A percentile compares a stretch with the other conserved stretches of the same genome.
phyloP scores from a whole-genome alignment of 1,140 invertebrate genomes.

The Dolichoris vasculosae region DNA sequence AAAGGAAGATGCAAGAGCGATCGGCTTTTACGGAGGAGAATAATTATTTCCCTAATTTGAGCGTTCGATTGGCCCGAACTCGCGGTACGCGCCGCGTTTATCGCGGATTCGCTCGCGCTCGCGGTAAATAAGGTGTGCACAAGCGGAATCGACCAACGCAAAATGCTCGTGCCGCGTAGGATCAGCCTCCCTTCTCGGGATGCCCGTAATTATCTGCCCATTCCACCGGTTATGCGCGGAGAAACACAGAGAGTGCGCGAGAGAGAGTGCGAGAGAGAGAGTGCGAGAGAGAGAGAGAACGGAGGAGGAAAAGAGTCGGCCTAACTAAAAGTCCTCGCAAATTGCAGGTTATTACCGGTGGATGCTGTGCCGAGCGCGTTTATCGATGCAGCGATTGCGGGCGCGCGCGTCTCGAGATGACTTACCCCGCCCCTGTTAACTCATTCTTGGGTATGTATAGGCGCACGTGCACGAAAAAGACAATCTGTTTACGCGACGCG shows the following conservation, averaged over 20 bases:
- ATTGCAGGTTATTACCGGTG: constrained; percentile 70
- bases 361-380: constrained; percentile 59
- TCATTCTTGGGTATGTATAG: not conserved
- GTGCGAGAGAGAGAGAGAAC: not conserved
- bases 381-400: constrained; percentile 64
- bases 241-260: not conserved
- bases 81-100: constrained; percentile 8
- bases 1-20: not conserved
- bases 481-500: not conserved
- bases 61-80: not conserved
- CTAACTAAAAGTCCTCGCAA: constrained; percentile 71
- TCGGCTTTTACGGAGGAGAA: not conserved
- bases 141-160: not conserved
- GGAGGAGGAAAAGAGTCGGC: constrained; percentile 53
- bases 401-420: not conserved
- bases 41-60: constrained; percentile 38
- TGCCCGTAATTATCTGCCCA: constrained; percentile 32
- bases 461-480: not conserved
- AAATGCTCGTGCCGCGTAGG: not conserved
- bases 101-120: constrained; percentile 22
- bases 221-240: not conserved
- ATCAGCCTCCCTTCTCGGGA: not conserved
- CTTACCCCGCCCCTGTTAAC: not conserved
- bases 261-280: not conserved
- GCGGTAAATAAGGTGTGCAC: constrained; percentile 44